Conservation (phyloP, 2,797 vertebrate genomes). For the Lacerta viridis region DNA sequence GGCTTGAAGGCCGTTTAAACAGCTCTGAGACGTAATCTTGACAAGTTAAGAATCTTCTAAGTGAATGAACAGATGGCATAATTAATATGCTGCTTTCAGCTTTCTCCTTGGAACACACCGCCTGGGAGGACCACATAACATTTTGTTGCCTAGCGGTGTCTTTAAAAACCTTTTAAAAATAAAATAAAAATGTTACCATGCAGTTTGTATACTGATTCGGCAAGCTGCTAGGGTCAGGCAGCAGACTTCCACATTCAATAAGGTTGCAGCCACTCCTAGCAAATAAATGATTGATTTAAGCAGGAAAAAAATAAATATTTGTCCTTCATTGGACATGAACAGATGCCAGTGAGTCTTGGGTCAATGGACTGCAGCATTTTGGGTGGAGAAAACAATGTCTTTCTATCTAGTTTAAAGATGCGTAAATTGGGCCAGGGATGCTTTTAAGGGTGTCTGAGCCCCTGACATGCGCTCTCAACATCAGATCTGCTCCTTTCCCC, state of each 20-base stretch:
- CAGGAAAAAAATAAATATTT: not conserved
- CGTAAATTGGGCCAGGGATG: not conserved
- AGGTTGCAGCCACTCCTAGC: not conserved
- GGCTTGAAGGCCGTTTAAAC: conserved; percentile 11
- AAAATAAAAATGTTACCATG: conserved; percentile 16
- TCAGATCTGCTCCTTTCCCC: no score
- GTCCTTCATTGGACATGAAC: not conserved
- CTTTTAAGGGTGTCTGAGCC: no score
- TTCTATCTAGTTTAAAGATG: not conserved
- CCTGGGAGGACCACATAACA: not conserved
- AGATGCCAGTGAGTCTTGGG: not conserved
- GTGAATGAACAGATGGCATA: conserved; percentile 11
- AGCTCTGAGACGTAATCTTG: not conserved
- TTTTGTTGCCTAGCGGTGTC: not conserved
- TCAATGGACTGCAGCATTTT: not conserved
- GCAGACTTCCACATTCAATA: not conserved
- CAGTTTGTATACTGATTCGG: not conserved
- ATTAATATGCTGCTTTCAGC: conserved; percentile 16
- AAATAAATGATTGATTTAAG: not conserved
- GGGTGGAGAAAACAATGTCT: not conserved
- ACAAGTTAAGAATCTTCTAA: not conserved
- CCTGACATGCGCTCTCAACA: no score
- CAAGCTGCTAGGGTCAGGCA: not conserved
- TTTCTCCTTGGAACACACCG: not conserved
- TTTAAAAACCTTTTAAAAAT: not conserved